Base-by-base conservation (phyloP, 2,888 invertebrate species). In the Stictocephala bisonia region DNA sequence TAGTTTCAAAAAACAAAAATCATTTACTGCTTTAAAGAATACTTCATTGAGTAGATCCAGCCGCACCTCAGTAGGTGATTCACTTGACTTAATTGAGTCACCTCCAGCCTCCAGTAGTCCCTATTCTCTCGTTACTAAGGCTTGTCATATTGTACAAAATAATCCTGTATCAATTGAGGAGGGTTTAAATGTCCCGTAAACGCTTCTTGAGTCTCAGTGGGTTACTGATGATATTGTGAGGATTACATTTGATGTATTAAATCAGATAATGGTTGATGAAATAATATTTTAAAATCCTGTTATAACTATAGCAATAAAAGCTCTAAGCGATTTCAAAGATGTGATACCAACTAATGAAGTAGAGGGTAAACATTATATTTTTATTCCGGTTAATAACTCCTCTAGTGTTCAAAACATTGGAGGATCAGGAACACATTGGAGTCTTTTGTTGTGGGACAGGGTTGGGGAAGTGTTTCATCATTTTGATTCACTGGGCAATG, bases 371-470 rank as follows among this genome's bases (percentile, higher is more conserved):
- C 18, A 40, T 9, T 60, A 9, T 40, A 40, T 60, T 22, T 60
- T 60, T 22, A 22, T 60, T 18, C 60, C 60, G 2, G 24, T 60
- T 3, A 40, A 40, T 60, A 20, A 60, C 40, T 60, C 40, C 1
- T 2, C 3, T 13, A 60, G 13, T 11, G 24, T 60, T 11, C 60
- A 60, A 29, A 40, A 60, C 4, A 29, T 60, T 35, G 60, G 60
- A 40, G 60, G 40, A 4, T 60, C 35, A 40, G 60, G 60, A 18
- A 40, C 60, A 60, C 60, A 60, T 15, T 60, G 60, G 58, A 58
- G 60, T 31, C 60, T 60, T 2, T n/a, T 60, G 6, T n/a, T 60
- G 3, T 22, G 60, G 60, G 22, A 60, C 24, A 60, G 22, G 41
- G 24, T 2, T 40, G 22, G 24, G 20, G 40, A 60, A 2, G 20